These are phyloP conservation scores for Crax fasciolata DNA, from an alignment of 2,797 vertebrate genomes.

Conservation along the genomic window DNA sequence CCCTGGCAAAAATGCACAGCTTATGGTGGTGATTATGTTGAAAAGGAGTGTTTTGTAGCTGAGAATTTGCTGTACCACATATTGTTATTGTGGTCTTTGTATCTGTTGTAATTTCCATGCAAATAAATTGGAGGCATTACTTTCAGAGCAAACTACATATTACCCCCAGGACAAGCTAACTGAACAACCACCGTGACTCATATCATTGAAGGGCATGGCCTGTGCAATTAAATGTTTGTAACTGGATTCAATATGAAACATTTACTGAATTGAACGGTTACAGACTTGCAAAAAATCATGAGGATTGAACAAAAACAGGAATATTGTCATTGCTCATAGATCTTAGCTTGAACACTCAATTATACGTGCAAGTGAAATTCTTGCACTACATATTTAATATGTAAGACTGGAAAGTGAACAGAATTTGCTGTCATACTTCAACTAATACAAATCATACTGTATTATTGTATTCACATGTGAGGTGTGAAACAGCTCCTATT, in stretches of 20 bases:
- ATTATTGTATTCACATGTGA: background rate
- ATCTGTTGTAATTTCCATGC: no score
- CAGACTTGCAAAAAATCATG: background rate
- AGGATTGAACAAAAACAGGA: background rate
- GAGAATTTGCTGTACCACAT: no score
- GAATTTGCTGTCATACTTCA: background rate
- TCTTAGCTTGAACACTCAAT: background rate
- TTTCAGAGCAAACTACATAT: no score
- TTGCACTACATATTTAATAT: background rate
- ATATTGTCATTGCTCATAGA: background rate
- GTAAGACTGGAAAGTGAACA: background rate
- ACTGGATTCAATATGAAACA: background rate
- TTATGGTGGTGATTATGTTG: no score
- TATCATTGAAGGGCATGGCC: background rate
- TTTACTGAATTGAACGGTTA: background rate
- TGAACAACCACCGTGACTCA: background rate
- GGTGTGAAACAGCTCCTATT: background rate
- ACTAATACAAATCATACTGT: background rate
- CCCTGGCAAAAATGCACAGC: no score
- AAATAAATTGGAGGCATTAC: no score
- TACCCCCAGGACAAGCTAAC: background rate
- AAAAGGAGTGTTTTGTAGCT: no score
- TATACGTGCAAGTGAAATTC: background rate
- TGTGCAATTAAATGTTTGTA: background rate
- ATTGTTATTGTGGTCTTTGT: no score